phyloP scores from a whole-genome alignment of 2,113 vertebrate genomes.

The Lynx canadensis region DNA sequence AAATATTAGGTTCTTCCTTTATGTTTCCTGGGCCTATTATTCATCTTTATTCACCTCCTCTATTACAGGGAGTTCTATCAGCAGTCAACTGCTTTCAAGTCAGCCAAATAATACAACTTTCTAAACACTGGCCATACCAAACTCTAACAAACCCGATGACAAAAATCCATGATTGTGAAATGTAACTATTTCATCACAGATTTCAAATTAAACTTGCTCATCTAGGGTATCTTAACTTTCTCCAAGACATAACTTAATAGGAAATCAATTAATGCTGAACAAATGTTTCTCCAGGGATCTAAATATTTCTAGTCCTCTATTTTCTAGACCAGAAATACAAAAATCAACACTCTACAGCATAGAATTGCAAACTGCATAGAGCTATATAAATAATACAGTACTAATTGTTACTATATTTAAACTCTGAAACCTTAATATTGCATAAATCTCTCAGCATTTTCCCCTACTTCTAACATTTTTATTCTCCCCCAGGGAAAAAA shows the following conservation, averaged over 20 bases:
- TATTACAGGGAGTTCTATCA: not conserved
- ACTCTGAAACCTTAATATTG: not conserved
- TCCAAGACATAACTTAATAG: constrained; percentile 18
- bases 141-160: not conserved
- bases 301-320: constrained; percentile 23
- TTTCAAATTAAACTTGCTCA: constrained; percentile 56
- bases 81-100: not conserved
- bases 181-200: not conserved
- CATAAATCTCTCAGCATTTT: not conserved
- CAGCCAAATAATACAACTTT: constrained; percentile 27
- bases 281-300: not conserved
- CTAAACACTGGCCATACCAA: not conserved
- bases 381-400: not conserved
- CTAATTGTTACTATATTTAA: not conserved
- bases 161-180: constrained; percentile 10
- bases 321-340: not conserved
- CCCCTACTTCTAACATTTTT: not conserved
- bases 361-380: not conserved
- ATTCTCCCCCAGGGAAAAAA: not conserved
- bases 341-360: not conserved
- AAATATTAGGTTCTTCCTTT: not conserved
- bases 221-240: not conserved
- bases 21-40: not conserved
- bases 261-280: not conserved
- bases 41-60: not conserved